A percentile compares a stretch with the other conserved stretches of the same genome.
These are phyloP conservation scores for Isaurus tuberculatus DNA, from an alignment of 92 coral and sea anemone genomes.

Conservation along the genomic window DNA sequence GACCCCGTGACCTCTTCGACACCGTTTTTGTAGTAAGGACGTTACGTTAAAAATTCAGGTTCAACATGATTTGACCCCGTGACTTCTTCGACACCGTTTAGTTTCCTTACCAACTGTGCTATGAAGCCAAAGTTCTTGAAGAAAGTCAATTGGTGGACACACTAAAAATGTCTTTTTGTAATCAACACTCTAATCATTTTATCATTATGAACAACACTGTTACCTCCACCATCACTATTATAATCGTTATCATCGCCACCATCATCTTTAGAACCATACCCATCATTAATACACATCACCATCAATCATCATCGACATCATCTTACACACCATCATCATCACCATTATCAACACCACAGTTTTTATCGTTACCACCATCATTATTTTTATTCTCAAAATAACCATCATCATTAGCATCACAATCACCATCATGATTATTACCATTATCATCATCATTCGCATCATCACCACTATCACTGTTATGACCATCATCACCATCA, in stretches of 20 bases:
- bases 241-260: background rate
- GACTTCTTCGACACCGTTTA: too few relatives aligned
- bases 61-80: too few relatives aligned
- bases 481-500: background rate
- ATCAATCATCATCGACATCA: background rate
- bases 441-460: background rate
- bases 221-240: background rate
- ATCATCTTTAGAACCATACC: background rate
- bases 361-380: background rate
- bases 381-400: background rate
- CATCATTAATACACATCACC: too few relatives aligned
- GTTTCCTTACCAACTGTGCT: too few relatives aligned
- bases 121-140: too few relatives aligned
- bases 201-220: background rate
- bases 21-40: too few relatives aligned
- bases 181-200: background rate
- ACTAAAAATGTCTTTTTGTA: background rate
- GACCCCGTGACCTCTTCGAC: too few relatives aligned
- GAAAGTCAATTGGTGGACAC: too few relatives aligned
- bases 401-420: background rate
- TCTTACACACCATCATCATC: background rate
- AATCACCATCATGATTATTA: background rate
- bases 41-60: too few relatives aligned
- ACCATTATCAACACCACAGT: background rate
- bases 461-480: background rate